phyloP scores from a whole-genome alignment of 2,888 invertebrate genomes.

The Polyommatus iphigenia region DNA sequence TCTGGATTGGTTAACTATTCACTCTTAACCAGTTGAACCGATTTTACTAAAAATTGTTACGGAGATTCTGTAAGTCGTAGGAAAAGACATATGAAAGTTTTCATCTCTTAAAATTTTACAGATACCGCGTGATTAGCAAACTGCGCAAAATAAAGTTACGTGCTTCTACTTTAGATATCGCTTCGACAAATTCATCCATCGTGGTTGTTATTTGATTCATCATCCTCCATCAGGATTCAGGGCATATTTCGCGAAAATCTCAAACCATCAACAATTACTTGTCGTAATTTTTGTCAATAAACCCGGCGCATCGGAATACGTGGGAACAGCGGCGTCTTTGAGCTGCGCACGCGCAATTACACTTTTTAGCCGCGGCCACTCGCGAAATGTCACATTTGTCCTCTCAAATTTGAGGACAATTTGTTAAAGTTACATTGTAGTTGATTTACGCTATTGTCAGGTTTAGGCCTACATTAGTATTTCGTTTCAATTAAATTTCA shows the following conservation, averaged over 20 bases:
- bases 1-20: background rate
- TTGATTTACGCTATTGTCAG: conserved; percentile 44
- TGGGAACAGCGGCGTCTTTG: conserved; percentile 78
- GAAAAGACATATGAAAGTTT: too few relatives aligned
- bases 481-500: background rate
- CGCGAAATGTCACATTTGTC: conserved; percentile 69
- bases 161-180: background rate
- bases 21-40: background rate
- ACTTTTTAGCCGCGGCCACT: conserved; percentile 62
- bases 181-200: background rate
- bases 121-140: too few relatives aligned
- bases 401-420: conserved; percentile 70
- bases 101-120: too few relatives aligned
- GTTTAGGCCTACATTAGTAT: background rate
- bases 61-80: too few relatives aligned
- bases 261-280: conserved; percentile 49
- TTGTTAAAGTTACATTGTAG: conserved; percentile 61
- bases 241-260: conserved; percentile 35
- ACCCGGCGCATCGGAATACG: conserved; percentile 68
- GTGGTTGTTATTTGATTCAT: background rate
- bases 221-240: background rate
- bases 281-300: conserved; percentile 78
- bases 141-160: background rate
- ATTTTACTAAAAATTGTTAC: background rate
- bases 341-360: conserved; percentile 75